phyloP scores from a whole-genome alignment of 2,113 vertebrate species.

The Coracopsis vasa region DNA sequence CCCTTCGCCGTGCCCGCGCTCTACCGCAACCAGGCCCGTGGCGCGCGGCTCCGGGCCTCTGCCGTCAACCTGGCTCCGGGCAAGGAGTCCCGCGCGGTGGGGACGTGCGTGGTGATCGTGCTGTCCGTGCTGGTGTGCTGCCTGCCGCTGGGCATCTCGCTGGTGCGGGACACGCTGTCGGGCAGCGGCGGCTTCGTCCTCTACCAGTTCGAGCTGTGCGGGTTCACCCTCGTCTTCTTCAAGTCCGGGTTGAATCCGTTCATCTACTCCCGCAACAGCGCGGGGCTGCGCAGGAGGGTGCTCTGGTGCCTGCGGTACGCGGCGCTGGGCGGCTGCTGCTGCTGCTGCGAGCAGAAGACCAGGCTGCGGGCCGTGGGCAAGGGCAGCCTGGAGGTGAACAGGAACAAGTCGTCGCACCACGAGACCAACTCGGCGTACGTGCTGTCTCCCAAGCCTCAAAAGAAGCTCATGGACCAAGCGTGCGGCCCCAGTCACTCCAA shows the following conservation, averaged over 20 bases:
- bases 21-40: slow-evolving; percentile 82
- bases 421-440: slow-evolving; percentile 95
- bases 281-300: slow-evolving; percentile 86
- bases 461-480: slow-evolving; percentile 89
- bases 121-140: slow-evolving; percentile 92
- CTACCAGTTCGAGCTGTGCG: slow-evolving; percentile 93
- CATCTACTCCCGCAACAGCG: slow-evolving; percentile 94
- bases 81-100: slow-evolving; percentile 91
- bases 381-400: slow-evolving; percentile 91
- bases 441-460: slow-evolving; percentile 90
- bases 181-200: slow-evolving; percentile 81
- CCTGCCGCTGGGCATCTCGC: slow-evolving; percentile 87
- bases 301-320: slow-evolving; percentile 86
- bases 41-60: slow-evolving; percentile 79
- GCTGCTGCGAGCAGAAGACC: slow-evolving; percentile 93
- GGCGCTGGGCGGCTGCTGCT: slow-evolving; percentile 73
- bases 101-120: slow-evolving; percentile 90
- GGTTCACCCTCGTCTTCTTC: slow-evolving; percentile 92
- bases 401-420: slow-evolving; percentile 96
- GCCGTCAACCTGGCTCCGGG: slow-evolving; percentile 85
- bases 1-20: slow-evolving; percentile 83
- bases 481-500: slow-evolving; percentile 90
- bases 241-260: slow-evolving; percentile 97
- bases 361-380: slow-evolving; percentile 90
- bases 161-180: slow-evolving; percentile 86